Conservation (phyloP, 2,888 invertebrate species). For the Osmoderma eremita region DNA sequence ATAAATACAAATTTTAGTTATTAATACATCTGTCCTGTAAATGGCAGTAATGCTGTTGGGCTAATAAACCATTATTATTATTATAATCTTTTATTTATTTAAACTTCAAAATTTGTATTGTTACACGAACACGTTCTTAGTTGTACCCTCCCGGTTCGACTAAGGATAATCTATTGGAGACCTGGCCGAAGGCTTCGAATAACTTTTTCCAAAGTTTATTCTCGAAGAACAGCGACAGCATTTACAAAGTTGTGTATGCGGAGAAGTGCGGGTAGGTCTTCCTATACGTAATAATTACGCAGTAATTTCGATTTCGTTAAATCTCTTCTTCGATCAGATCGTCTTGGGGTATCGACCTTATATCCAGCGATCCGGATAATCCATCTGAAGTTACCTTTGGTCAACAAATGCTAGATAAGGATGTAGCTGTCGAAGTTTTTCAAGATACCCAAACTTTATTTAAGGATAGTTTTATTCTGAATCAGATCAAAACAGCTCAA, state of each 20-base stretch:
- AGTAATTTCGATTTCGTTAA: too few species aligned
- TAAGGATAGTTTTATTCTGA: conserved; percentile 14
- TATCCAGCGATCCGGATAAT: background rate
- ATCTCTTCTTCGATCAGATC: background rate
- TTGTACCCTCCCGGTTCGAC: conserved; percentile 29
- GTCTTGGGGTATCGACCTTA: conserved; percentile 34
- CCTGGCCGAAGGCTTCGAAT: conserved; percentile 24
- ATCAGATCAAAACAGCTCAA: conserved; percentile 38
- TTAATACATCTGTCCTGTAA: too few species aligned
- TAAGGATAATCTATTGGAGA: conserved; percentile 19
- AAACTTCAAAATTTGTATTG: too few species aligned
- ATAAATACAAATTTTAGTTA: too few species aligned
- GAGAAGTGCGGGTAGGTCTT: conserved; percentile 33
- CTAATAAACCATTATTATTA: too few species aligned
- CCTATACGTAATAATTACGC: too few species aligned
- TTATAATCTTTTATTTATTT: too few species aligned
- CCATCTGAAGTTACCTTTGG: conserved; percentile 10
- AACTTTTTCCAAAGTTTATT: conserved; percentile 16
- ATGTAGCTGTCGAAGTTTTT: conserved; percentile 35
- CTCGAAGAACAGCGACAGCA: background rate
- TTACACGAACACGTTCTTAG: conserved; percentile 4
- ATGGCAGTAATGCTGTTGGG: too few species aligned
- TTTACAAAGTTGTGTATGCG: conserved; percentile 26
- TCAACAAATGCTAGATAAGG: conserved; percentile 19
- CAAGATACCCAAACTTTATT: background rate